These are phyloP conservation scores for Liopterus haemorrhoidalis DNA, from an alignment of 2,888 invertebrate genomes.

Conservation along the genomic window DNA sequence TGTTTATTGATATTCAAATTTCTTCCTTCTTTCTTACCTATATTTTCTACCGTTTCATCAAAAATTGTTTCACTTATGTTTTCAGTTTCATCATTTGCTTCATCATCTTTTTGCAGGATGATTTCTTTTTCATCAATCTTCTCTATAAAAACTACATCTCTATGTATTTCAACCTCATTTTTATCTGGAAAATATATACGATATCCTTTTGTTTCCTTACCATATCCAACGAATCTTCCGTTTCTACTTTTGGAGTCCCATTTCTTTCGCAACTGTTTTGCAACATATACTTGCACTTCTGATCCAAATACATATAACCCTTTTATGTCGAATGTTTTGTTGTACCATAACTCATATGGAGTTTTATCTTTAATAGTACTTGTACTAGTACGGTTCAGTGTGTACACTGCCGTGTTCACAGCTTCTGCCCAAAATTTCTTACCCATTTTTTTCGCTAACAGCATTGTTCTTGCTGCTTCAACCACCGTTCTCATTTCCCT, in stretches of 20 bases:
- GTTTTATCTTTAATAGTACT: conserved; percentile 29
- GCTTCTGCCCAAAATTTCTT: conserved; percentile 39
- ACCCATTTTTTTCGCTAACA: conserved; percentile 30
- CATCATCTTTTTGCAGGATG: too few relatives aligned
- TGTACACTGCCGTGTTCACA: conserved; percentile 29
- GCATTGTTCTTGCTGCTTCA: conserved; percentile 36
- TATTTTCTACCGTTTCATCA: too few relatives aligned
- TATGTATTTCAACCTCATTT: too few relatives aligned
- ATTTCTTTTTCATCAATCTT: too few relatives aligned
- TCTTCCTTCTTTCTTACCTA: too few relatives aligned
- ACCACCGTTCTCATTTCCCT: conserved; percentile 39
- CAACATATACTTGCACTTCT: conserved; percentile 37
- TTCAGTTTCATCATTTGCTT: too few relatives aligned
- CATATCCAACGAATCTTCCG: conserved; percentile 40
- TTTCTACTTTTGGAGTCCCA: conserved; percentile 37
- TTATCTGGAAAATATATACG: conserved; percentile 25
- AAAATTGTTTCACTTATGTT: too few relatives aligned
- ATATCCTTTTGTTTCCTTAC: conserved; percentile 31
- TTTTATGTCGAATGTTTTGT: conserved; percentile 36
- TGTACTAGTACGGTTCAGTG: conserved; percentile 28
- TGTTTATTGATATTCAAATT: too few relatives aligned
- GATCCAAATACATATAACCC: conserved; percentile 40
- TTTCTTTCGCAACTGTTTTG: conserved; percentile 37
- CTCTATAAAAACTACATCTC: too few relatives aligned
- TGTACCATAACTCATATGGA: conserved; percentile 40